A percentile compares a stretch with the other conserved stretches of the same genome.
Evolutionary conservation across 2,888 invertebrate species (phyloP).

Genomic region (Dicyrtomina minuta): DNA sequence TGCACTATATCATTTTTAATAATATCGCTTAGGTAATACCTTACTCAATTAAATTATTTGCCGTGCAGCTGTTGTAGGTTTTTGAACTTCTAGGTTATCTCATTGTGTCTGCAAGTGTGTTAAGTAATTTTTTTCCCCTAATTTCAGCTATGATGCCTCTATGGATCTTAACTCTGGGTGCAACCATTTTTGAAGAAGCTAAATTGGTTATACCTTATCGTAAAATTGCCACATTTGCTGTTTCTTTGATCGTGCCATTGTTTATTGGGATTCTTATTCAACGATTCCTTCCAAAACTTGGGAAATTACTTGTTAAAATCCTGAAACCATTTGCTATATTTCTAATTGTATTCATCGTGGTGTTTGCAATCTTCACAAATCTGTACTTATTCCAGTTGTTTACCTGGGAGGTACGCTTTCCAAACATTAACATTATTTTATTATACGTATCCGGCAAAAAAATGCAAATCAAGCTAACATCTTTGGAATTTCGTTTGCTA

Average conservation of each 20-base stretch:
- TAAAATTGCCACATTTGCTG: conserved; percentile 72
- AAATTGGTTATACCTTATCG: conserved; percentile 74
- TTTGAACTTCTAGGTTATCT: no score
- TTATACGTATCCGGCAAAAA: not conserved
- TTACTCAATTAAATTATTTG: no score
- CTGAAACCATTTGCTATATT: conserved; percentile 80
- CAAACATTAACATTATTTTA: not conserved
- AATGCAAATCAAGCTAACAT: no score
- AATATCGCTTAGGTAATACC: no score
- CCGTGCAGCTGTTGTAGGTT: no score
- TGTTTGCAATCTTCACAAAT: conserved; percentile 87
- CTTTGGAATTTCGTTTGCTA: conserved; percentile 59
- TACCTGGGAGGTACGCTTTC: conserved; percentile 81
- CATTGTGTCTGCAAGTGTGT: no score
- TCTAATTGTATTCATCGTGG: conserved; percentile 77
- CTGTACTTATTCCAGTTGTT: conserved; percentile 84
- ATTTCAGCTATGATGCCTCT: conserved; percentile 86
- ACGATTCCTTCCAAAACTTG: conserved; percentile 67
- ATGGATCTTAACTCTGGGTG: conserved; percentile 87
- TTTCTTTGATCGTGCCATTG: conserved; percentile 75
- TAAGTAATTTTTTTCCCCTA: no score
- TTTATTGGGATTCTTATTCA: conserved; percentile 69
- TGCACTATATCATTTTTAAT: no score
- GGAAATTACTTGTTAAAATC: conserved; percentile 72
- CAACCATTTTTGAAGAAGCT: conserved; percentile 69